Conservation (phyloP, 1,140 invertebrate genomes). For the Heliconius hewitsoni region DNA sequence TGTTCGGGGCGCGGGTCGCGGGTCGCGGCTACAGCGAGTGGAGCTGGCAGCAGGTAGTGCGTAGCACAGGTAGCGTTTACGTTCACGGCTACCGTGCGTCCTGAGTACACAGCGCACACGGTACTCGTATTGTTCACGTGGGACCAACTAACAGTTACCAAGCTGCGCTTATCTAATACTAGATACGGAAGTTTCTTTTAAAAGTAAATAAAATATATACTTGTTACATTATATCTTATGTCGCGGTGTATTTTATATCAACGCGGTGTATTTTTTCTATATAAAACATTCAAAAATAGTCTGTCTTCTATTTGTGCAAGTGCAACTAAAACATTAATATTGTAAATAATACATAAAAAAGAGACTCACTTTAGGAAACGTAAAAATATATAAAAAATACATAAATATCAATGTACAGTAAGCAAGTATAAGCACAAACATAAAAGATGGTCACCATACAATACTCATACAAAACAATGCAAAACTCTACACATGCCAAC, state of each 20-base stretch:
- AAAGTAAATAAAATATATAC: not conserved
- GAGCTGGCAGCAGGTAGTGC: slow-evolving; percentile 52
- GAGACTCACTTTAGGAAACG: not conserved
- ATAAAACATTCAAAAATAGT: too few relatives aligned
- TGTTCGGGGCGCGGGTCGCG: slow-evolving; percentile 46
- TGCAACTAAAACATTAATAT: too few relatives aligned
- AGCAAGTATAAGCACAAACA: not conserved
- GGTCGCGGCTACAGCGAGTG: slow-evolving; percentile 31
- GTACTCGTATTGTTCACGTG: slow-evolving; percentile 1
- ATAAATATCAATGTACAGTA: not conserved
- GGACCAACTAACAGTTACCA: not conserved
- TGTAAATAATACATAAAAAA: too few relatives aligned
- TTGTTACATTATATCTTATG: too few relatives aligned
- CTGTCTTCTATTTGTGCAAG: too few relatives aligned
- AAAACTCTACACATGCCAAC: slow-evolving; percentile 52
- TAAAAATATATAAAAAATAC: not conserved
- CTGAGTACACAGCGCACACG: slow-evolving; percentile 64
- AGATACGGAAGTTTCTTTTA: not conserved
- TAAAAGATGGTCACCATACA: not conserved
- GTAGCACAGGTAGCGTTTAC: slow-evolving; percentile 75
- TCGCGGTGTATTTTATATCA: too few relatives aligned
- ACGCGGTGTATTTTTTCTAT: too few relatives aligned
- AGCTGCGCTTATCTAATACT: not conserved
- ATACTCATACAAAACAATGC: slow-evolving; percentile 46
- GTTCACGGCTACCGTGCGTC: slow-evolving; percentile 71